phyloP scores from a whole-genome alignment of 2,113 vertebrate genomes.

The Centrocercus urophasianus region DNA sequence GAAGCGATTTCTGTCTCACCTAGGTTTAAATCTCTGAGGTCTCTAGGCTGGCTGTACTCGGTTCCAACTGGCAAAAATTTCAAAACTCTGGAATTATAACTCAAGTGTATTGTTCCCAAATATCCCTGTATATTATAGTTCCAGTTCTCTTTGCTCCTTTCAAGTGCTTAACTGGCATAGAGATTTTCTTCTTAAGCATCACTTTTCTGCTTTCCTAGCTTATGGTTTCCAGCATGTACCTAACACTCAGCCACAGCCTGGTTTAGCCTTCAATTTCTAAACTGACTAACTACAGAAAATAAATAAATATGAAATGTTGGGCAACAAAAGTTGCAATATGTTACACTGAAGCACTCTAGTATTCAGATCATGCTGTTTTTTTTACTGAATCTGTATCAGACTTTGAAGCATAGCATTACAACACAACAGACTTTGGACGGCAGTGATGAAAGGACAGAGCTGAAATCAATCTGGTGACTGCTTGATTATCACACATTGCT shows the following conservation, averaged over 20 bases:
- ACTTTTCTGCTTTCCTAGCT: not conserved
- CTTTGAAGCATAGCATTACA: slow-evolving; percentile 38
- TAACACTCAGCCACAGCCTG: not conserved
- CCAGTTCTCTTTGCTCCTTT: not conserved
- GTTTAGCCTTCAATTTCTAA: not conserved
- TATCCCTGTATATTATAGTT: not conserved
- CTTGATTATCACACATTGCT: not conserved
- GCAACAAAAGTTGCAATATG: not conserved
- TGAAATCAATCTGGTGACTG: slow-evolving; percentile 45
- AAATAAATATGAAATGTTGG: not conserved
- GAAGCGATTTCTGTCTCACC: not conserved
- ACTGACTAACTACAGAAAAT: not conserved
- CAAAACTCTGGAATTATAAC: not conserved
- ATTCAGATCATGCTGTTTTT: not conserved
- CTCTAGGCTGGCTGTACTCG: not conserved
- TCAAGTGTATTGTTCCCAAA: not conserved
- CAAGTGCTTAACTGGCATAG: not conserved
- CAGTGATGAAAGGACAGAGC: not conserved
- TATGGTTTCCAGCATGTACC: not conserved
- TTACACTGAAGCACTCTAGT: not conserved
- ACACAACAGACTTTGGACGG: slow-evolving; percentile 42
- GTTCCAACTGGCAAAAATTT: not conserved
- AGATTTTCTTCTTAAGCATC: not conserved
- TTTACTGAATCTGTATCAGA: not conserved
- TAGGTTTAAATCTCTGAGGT: not conserved